Conservation (phyloP, 2,888 invertebrate species). For the Microctonus brassicae region DNA sequence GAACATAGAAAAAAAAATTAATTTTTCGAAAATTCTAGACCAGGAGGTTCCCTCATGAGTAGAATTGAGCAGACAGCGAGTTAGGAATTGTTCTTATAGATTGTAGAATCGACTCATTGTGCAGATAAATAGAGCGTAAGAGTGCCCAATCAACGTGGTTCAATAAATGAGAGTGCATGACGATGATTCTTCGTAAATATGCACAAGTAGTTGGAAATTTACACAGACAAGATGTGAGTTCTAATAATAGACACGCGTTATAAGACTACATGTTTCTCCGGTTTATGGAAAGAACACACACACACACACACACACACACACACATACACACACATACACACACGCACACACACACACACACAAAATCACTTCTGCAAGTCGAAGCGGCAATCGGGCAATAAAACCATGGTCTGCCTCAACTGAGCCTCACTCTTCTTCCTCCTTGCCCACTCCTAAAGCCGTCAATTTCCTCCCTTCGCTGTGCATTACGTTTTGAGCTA, state of each 20-base stretch:
- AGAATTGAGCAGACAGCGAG: neutral
- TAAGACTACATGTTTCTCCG: neutral
- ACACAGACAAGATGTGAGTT: conserved; percentile 6
- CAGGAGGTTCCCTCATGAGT: no score
- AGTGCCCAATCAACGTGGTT: conserved; percentile 32
- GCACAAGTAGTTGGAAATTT: neutral
- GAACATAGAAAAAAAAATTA: no score
- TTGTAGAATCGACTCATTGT: neutral
- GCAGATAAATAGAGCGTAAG: neutral
- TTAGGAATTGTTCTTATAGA: neutral
- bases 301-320: no score
- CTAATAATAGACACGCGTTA: neutral
- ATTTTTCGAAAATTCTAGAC: no score
- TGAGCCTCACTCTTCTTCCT: conserved; percentile 34
- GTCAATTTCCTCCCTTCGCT: conserved; percentile 57
- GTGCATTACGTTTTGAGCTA: neutral
- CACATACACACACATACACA: neutral
- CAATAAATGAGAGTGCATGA: conserved; percentile 52
- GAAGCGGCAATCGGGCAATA: conserved; percentile 52
- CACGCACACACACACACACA: neutral
- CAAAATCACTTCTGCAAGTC: neutral
- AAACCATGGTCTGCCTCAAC: conserved; percentile 61
- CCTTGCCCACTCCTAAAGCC: conserved; percentile 45
- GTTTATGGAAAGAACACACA: neutral
- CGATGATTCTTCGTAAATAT: conserved; percentile 41